phyloP scores from a whole-genome alignment of 2,888 invertebrate species.

The Anthoptus insignis region DNA sequence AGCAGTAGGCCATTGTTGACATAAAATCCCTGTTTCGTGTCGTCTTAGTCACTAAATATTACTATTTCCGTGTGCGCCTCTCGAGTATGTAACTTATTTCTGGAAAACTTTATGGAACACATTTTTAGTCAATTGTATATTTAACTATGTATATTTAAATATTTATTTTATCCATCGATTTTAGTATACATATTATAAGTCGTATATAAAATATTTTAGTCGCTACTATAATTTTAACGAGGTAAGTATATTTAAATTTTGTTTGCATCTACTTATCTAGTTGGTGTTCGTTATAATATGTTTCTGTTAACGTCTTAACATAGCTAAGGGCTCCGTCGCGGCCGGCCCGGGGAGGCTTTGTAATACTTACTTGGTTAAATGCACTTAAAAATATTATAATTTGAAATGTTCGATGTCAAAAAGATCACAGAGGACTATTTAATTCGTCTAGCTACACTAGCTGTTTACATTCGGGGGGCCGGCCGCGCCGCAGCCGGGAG shows the following conservation, averaged over 20 bases:
- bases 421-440: conserved; percentile 24
- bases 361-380: neutral
- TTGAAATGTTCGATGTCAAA: conserved; percentile 21
- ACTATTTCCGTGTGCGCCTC: conserved; percentile 61
- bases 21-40: conserved; percentile 78
- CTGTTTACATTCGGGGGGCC: neutral
- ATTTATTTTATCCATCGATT: conserved; percentile 44
- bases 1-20: conserved; percentile 54
- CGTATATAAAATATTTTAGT: conserved; percentile 61
- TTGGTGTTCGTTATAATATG: conserved; percentile 81
- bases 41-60: conserved; percentile 60
- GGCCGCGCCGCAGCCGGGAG: neutral
- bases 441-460: neutral
- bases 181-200: conserved; percentile 52
- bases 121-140: conserved; percentile 60
- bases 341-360: no score
- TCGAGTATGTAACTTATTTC: conserved; percentile 57
- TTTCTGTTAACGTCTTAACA: conserved; percentile 51
- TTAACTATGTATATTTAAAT: conserved; percentile 49
- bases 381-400: neutral
- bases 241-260: conserved; percentile 54
- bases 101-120: conserved; percentile 84
- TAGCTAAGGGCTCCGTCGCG: conserved; percentile 5
- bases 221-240: conserved; percentile 48
- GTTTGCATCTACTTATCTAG: conserved; percentile 74